phyloP scores from a whole-genome alignment of 2,113 vertebrate species.

The Limanda limanda region DNA sequence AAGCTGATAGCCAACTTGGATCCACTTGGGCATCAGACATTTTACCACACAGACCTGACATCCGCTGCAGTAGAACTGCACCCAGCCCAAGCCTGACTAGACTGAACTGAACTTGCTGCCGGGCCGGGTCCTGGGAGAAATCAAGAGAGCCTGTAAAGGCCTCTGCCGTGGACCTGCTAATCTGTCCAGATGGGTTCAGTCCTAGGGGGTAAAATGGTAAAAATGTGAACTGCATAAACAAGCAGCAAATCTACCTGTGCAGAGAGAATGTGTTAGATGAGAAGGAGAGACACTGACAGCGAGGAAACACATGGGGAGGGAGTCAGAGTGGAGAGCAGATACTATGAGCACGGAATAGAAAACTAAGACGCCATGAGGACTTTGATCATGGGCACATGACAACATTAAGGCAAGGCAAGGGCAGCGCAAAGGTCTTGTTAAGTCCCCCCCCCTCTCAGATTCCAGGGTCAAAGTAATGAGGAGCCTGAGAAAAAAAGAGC shows the following conservation, averaged over 20 bases:
- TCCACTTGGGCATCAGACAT: background rate
- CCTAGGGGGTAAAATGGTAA: background rate
- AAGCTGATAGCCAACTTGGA: background rate
- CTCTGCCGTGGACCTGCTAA: constrained; percentile 13
- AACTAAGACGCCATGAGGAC: constrained; percentile 27
- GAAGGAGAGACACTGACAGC: constrained; percentile 12
- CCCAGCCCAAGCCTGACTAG: background rate
- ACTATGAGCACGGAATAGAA: constrained; percentile 27
- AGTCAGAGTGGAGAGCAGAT: background rate
- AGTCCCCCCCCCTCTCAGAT: constrained; percentile 19
- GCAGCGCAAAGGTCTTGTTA: constrained; percentile 8
- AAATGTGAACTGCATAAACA: constrained; percentile 19
- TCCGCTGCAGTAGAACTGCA: background rate
- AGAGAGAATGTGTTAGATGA: constrained; percentile 9
- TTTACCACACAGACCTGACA: background rate
- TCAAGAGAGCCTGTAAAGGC: background rate
- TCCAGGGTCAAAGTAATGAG: constrained; percentile 50
- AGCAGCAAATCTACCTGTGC: constrained; percentile 7
- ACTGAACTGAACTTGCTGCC: background rate
- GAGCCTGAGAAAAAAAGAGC: constrained; percentile 14
- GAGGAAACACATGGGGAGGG: background rate
- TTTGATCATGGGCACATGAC: constrained; percentile 57
- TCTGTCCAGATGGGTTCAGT: constrained; percentile 7
- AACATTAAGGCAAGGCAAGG: constrained; percentile 35
- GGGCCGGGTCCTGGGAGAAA: background rate